These are phyloP conservation scores for Cyprinella venusta DNA, from an alignment of 2,797 vertebrate species.

Conservation along the genomic window DNA sequence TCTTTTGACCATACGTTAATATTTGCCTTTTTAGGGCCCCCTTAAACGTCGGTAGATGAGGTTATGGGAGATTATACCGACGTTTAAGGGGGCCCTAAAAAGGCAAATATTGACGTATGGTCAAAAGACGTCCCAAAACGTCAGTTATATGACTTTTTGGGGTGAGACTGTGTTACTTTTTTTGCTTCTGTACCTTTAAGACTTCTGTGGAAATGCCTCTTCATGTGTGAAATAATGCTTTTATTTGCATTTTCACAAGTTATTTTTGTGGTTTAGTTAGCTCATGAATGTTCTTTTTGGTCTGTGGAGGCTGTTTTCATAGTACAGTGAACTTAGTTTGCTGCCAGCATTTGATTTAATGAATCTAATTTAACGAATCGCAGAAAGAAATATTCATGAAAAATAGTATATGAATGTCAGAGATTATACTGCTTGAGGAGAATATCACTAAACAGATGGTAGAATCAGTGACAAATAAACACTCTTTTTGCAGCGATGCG, in stretches of 20 bases:
- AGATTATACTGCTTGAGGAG: slow-evolving; percentile 4
- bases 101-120: too few relatives aligned
- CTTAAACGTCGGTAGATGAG: too few relatives aligned
- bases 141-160: too few relatives aligned
- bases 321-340: not conserved
- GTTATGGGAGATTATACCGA: too few relatives aligned
- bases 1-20: too few relatives aligned
- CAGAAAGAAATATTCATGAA: slow-evolving; percentile 11
- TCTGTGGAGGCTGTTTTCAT: not conserved
- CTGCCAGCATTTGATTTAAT: not conserved
- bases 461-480: slow-evolving; percentile 35
- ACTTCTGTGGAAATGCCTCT: not conserved
- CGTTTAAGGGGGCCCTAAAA: too few relatives aligned
- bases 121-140: too few relatives aligned
- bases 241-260: not conserved
- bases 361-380: not conserved
- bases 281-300: not conserved
- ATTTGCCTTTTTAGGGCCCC: too few relatives aligned
- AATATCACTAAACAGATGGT: slow-evolving; percentile 41
- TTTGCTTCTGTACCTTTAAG: not conserved
- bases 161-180: too few relatives aligned
- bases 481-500: slow-evolving; percentile 16
- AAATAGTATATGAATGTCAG: not conserved
- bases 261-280: not conserved
- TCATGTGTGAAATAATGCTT: not conserved